Conservation (phyloP, 2,797 vertebrate species). For the Sitta carolinensis region DNA sequence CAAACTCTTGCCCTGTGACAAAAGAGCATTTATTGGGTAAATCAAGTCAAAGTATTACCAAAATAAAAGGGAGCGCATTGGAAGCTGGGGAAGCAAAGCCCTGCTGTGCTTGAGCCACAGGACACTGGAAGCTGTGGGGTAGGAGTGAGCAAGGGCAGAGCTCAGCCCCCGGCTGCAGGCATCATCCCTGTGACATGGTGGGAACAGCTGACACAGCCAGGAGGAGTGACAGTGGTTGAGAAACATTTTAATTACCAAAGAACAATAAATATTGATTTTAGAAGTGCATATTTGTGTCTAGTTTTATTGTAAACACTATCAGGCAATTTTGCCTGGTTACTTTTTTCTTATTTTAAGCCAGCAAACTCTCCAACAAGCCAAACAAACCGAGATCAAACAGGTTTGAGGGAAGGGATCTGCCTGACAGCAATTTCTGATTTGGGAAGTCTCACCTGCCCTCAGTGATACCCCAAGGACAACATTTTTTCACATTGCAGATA, state of each 20-base stretch:
- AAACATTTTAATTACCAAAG: background rate
- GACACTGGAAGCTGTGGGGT: background rate
- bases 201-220: background rate
- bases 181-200: accelerated
- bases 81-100: background rate
- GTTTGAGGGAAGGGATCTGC: background rate
- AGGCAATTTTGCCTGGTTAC: background rate
- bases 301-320: slow-evolving; percentile 15
- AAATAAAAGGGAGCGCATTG: accelerated
- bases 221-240: background rate
- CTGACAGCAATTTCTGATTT: background rate
- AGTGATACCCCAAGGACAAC: background rate
- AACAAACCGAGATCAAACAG: background rate
- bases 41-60: accelerated
- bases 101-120: accelerated
- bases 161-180: background rate
- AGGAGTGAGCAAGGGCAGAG: background rate
- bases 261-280: background rate
- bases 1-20: accelerated
- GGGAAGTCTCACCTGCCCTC: background rate
- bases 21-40: background rate
- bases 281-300: background rate
- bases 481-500: background rate
- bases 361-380: background rate
- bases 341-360: background rate